Evolutionary conservation across 2,797 vertebrate genomes (phyloP), one percentile per base, ranked within the genome.

Genomic region (Melanotaenia maccullochi): DNA sequence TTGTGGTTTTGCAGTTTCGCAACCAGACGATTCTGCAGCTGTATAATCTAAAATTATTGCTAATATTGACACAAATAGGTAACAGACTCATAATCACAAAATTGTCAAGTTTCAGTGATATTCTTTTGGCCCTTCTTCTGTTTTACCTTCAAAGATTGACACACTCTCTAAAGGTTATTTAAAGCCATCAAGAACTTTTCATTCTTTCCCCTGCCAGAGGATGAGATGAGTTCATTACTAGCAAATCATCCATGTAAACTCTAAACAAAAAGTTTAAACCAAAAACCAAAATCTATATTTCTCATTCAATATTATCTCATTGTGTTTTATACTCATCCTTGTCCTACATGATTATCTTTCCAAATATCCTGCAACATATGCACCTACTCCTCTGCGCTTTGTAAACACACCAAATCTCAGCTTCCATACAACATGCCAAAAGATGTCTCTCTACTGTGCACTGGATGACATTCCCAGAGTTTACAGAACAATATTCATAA

Each of bases 391-490:
- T n/a, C 9, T 49, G 30, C 28, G 7, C 35, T 32, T n/a, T 44
- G 20, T 33, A 76, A 52, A 22, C 56, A 66, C 38, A 60, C 7
- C 20, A 42, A 54, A 70, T 36, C 11, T 1, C 42, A 36, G 49
- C 33, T 38, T 57, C 54, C 38, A 65, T 20, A 51, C 60, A 52
- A 42, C 8, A 71, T 9, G 25, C 52, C 24, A 8, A 49, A 57
- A 75, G 8, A 25, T 58, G 40, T 42, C 38, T 47, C 18, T 32
- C 28, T 49, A 52, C 13, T 32, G 28, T 47, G 32, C 42, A 55
- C 54, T 67, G 54, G 42, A 16, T 42, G 32, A 16, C 38, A 57
- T 64, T 65, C 44, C 54, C 51, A 56, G 49, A 81, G 36, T 65
- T 65, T 47, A 8, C 42, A 20, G 42, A 47, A 47, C 42, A 47